Percentiles rank a stretch among this genome's conserved stretches.
Evolutionary conservation across 2,888 invertebrate species (phyloP).

Genomic region (Neuroscelio doddi): DNA sequence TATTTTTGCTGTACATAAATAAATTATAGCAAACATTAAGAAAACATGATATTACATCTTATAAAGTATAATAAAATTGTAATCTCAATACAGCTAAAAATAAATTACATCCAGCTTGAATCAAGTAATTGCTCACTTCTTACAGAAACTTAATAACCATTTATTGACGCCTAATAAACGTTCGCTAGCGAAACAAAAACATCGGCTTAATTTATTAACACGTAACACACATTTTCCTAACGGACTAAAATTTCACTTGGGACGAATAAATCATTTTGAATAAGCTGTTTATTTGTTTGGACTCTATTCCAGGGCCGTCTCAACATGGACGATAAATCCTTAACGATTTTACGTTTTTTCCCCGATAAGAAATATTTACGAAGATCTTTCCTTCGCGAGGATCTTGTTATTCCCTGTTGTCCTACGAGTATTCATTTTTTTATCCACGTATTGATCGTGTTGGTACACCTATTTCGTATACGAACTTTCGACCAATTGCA

Average conservation of each 20-base stretch:
- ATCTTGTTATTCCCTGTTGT: conserved; percentile 4
- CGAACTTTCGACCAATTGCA: conserved; percentile 19
- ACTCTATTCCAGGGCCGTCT: background rate
- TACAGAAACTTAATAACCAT: background rate
- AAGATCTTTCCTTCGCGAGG: conserved; percentile 15
- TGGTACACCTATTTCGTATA: conserved; percentile 10
- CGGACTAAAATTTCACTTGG: background rate
- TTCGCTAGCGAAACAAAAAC: background rate
- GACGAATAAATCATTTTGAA: background rate
- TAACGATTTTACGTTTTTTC: background rate
- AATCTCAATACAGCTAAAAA: background rate
- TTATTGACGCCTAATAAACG: conserved; percentile 7
- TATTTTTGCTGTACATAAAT: no score
- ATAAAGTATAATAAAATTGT: conserved; percentile 2
- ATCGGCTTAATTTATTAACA: conserved; percentile 5
- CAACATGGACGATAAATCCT: background rate
- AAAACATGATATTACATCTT: background rate
- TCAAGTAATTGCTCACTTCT: conserved; percentile 3
- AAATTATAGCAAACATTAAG: no score
- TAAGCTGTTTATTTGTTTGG: conserved; percentile 8
- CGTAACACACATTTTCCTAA: background rate
- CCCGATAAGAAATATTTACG: background rate
- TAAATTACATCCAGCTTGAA: conserved; percentile 2
- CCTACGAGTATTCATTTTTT: conserved; percentile 4
- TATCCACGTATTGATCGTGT: conserved; percentile 13